Evolutionary conservation across 2,113 vertebrate genomes (phyloP), one percentile per base, ranked within the genome.

Genomic region (Vanacampus margaritifer): DNA sequence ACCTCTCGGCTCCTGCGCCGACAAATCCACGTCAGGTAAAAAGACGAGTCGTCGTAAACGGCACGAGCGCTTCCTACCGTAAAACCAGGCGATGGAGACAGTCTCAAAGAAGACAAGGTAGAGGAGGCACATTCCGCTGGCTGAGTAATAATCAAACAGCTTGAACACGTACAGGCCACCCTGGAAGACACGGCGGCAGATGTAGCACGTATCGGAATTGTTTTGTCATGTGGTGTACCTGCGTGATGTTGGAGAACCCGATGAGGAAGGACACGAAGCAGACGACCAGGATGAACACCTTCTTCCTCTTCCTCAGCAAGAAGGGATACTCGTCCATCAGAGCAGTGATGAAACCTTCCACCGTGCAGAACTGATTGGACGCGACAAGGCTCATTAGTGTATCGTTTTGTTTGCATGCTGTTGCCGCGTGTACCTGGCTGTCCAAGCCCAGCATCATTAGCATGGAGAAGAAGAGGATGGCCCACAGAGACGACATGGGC

Each of bases 41-140:
- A 9, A 8, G 53, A 46, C 3, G 21, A 6, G 17, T 21, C 4
- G 5, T n/a, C 14, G 48, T 16, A 23, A 65, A 17, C 21, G 6
- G 4, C 26, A 48, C 26, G 54, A 58, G 84, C 67, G 68, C 87
- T 0, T 90, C 90, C 72, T 87, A 96, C 95, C 95, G 0, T 96
- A 96, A 83, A 95, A 89, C 95, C 95, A 96, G 75, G 95, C 92
- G 87, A 96, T 96, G 16, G 95, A 94, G 59, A 94, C 61, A 0
- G 95, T 96, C 83, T 96, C 95, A 65, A 97, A 97, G 90, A 97
- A 96, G 64, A 97, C 93, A 3, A 96, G 93, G 87, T 89, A 96
- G 66, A 96, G 93, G 6, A 96, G 93, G 72, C 93, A 94, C 94
- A 96, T 96, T 75, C 95, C 95, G 66, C 95, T 96, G 79, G 95